Percentiles rank a stretch among this genome's conserved stretches.
Conservation (phyloP, 2,888 invertebrate genomes). For the Notodonta dromedarius region DNA sequence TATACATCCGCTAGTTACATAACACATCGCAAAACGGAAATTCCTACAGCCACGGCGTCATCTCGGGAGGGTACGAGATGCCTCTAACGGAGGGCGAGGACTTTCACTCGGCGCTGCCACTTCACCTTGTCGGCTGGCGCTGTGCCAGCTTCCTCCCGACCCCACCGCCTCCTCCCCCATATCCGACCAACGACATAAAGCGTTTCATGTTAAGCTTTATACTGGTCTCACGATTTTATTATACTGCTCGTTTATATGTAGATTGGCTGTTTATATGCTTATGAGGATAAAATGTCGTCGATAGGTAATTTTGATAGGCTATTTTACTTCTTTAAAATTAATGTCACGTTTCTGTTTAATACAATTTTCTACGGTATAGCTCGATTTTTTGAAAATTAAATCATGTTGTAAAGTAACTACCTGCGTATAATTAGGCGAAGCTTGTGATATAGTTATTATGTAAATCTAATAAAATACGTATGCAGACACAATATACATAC, state of each 20-base stretch:
- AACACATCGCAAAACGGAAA: neutral
- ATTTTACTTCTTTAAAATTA: neutral
- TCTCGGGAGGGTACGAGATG: conserved; percentile 23
- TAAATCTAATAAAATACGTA: neutral
- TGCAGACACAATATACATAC: neutral
- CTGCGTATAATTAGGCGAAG: too few relatives aligned
- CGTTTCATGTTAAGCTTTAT: conserved; percentile 45
- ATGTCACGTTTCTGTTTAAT: neutral
- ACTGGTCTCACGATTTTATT: conserved; percentile 34
- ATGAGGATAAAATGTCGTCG: neutral
- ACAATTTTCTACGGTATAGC: too few relatives aligned
- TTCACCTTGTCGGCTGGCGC: conserved; percentile 77
- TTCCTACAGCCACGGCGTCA: neutral
- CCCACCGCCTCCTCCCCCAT: conserved; percentile 15
- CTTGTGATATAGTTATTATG: neutral
- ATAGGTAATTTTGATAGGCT: neutral
- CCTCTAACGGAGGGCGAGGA: conserved; percentile 45
- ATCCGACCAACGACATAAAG: conserved; percentile 35
- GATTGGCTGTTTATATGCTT: conserved; percentile 7
- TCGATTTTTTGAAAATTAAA: too few relatives aligned
- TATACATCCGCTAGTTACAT: too few relatives aligned
- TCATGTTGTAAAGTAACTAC: too few relatives aligned
- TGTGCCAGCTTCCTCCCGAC: conserved; percentile 57
- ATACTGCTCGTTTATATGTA: conserved; percentile 16
- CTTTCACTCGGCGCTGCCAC: conserved; percentile 77